phyloP scores from a whole-genome alignment of 2,113 vertebrate genomes.

The Rattus norvegicus region GRCr8 NC_086028.1:1782501-1783000 shows the following conservation, averaged over 20 bases:
- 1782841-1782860: slow-evolving; percentile 1
- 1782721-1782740: neutral
- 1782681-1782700: slow-evolving; percentile 8
- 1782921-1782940: slow-evolving; percentile 24
- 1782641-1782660: neutral
- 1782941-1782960: neutral
- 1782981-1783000: neutral
- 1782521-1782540: neutral
- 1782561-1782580: neutral
- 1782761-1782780: neutral
- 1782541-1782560: neutral
- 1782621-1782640: neutral
- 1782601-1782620: neutral
- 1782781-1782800: neutral
- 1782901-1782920: neutral
- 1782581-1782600: neutral
- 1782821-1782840: slow-evolving; percentile 22
- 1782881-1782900: neutral
- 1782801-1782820: neutral
- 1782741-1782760: neutral
- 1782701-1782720: neutral
- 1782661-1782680: neutral
- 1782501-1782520: slow-evolving; percentile 32
- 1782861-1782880: neutral
- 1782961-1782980: slow-evolving; percentile 18